Base-by-base conservation (phyloP, 2,113 vertebrate genomes). In the Melanostigma gelatinosum region DNA sequence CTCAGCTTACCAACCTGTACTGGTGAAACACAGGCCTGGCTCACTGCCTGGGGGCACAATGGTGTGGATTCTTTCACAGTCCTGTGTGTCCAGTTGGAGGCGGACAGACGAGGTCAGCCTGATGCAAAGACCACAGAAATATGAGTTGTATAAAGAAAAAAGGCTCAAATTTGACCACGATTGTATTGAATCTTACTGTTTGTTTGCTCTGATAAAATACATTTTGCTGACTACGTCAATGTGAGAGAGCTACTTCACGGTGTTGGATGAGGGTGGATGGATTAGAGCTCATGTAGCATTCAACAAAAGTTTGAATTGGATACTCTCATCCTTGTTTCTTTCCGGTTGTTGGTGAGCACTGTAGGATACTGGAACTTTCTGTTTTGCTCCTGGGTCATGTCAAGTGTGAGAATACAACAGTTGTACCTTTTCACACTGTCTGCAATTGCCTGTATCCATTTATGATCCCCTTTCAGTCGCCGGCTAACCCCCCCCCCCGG, bases 21-120 rank as follows among this genome's bases (percentile, higher is more conserved):
- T 64, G 61, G 65, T 78, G 18, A 80, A 88, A 69, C 27, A 52
- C 70, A 71, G 80, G 80, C 80, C 79, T 82, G 80, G 80, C 87
- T 62, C 27, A 2, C 8, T 72, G 54, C 80, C 72, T 27, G 58
- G 12, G 75, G 67, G 32, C 63, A 65, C 67, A 72, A 75, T 65
- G 16, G 72, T 84, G 69, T 83, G 22, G 66, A 87, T 85, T 87
- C 75, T 50, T 83, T 60, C 57, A 72, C 38, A 63, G 69, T 34
- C 48, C 29, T 68, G 20, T 80, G 76, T 67, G 80, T 69, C 77
- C 77, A 67, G 42, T 50, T 84, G 78, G 85, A 82, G 76, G 75
- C 75, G 80, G 83, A 75, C 52, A 73, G 66, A 80, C 60, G 11
- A 79, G 72, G 77, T 80, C 79, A 75, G 75, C 22, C 34, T 5